Evolutionary conservation across 1,140 invertebrate genomes (phyloP), one percentile per base, ranked within the genome.

Genomic region (Rhysida immarginata): DNA sequence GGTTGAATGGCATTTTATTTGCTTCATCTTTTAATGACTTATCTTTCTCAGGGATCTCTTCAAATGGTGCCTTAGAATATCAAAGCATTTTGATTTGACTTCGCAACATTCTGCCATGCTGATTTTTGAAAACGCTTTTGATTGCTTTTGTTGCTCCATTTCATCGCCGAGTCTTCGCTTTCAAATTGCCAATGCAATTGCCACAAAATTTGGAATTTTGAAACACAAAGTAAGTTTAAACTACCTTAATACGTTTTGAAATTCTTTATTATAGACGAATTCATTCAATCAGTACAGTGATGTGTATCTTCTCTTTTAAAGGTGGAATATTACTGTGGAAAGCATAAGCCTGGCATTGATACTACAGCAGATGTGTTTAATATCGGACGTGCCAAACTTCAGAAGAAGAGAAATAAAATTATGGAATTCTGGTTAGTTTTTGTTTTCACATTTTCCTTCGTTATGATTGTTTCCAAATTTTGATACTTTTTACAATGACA

Each of bases 81-180:
- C 80, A 21, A 67, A 78, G 16, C 48, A 83, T 63, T 92, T 87
- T 69, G 76, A 85, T 62, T 78, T 85, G 1, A 78, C 80, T 0
- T 84, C 82, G 29, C 71, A 79, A n/a, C 78, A 81, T 48, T 82
- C 84, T 2, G 82, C 80, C 2, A 72, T 84, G 23, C 82, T 82
- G 68, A 80, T 91, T 1, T 81, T 92, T 55, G 85, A 91, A 72
- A 85, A 96, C 74, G 90, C 90, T 0, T 77, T 93, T 23, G 91
- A 96, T 71, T 82, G 94, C 61, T 96, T 96, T 68, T 85, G 84
- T 61, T 83, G 81, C 60, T 85, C 82, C 21, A 76, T 86, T 16
- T 68, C 79, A 1, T 77, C 82, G 58, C 69, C 75, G 57, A 64
- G 69, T 70, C 65, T 46, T 23, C 65, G 82, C 62, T 62, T 87